Conservation (phyloP, 2,113 vertebrate genomes). For the Dendropsophus ebraccatus region DNA sequence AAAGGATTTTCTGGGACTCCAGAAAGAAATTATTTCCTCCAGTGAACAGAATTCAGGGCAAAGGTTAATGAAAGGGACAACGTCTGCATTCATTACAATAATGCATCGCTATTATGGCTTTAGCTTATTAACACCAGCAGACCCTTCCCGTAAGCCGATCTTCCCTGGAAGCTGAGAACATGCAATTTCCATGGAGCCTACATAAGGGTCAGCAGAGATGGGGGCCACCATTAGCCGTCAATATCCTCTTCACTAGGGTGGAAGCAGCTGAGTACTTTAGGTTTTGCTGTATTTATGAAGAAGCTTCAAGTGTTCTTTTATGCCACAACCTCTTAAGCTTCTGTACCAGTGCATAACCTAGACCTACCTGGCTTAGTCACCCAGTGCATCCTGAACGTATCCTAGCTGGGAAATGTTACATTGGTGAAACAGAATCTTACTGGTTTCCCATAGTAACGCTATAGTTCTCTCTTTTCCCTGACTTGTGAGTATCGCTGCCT, state of each 20-base stretch:
- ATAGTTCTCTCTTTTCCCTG: not conserved
- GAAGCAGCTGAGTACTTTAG: too few species aligned
- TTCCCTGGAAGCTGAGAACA: not conserved
- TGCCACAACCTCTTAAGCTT: too few species aligned
- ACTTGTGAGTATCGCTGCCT: slow-evolving; percentile 10
- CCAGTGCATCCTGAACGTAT: not conserved
- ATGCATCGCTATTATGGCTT: slow-evolving; percentile 31
- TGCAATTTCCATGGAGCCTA: not conserved
- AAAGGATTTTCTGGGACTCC: not conserved
- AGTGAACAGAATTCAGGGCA: not conserved
- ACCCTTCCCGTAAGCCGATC: not conserved
- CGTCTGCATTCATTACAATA: slow-evolving; percentile 19
- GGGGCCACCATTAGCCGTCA: not conserved
- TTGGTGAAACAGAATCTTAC: not conserved
- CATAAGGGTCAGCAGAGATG: not conserved
- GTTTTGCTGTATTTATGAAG: too few species aligned
- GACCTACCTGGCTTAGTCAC: too few species aligned
- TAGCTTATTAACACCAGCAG: slow-evolving; percentile 30
- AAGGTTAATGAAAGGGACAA: slow-evolving; percentile 40
- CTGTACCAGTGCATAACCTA: too few species aligned
- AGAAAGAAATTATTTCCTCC: not conserved
- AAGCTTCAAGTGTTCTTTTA: too few species aligned
- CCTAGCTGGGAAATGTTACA: not conserved
- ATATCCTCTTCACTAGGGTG: not conserved
- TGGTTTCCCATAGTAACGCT: not conserved